phyloP scores from a whole-genome alignment of 2,113 vertebrate species.

The Siniperca chuatsi region DNA sequence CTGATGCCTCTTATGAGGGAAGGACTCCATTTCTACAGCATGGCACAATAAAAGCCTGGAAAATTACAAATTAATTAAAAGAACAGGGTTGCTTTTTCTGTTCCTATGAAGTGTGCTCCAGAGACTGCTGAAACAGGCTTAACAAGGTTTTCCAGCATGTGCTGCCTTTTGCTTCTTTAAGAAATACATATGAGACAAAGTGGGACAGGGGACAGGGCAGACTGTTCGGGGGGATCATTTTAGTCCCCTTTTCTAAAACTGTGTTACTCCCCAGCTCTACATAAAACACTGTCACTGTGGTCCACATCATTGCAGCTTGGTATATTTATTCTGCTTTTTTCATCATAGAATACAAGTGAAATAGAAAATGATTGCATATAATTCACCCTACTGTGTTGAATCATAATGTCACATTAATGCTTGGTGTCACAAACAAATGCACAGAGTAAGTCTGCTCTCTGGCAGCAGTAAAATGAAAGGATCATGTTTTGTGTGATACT shows the following conservation, averaged over 20 bases:
- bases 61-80: slow-evolving; percentile 73
- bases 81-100: slow-evolving; percentile 43
- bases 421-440: slow-evolving; percentile 8
- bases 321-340: slow-evolving; percentile 13
- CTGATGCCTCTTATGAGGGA: slow-evolving; percentile 41
- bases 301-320: neutral
- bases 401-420: slow-evolving; percentile 9
- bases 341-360: neutral
- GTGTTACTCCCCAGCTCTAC: slow-evolving; percentile 22
- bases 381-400: slow-evolving; percentile 15
- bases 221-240: slow-evolving; percentile 45
- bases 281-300: slow-evolving; percentile 29
- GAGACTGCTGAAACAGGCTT: slow-evolving; percentile 54
- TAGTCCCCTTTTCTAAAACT: slow-evolving; percentile 25
- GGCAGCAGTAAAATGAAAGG: slow-evolving; percentile 24
- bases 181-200: slow-evolving; percentile 50
- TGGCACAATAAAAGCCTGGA: slow-evolving; percentile 47
- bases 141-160: slow-evolving; percentile 55
- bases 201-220: slow-evolving; percentile 24
- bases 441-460: slow-evolving; percentile 22
- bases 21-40: slow-evolving; percentile 45
- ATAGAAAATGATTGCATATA: slow-evolving; percentile 17
- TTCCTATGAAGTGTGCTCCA: slow-evolving; percentile 66
- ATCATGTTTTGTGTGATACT: slow-evolving; percentile 50
- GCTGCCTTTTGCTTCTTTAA: slow-evolving; percentile 52